phyloP scores from a whole-genome alignment of 2,797 vertebrate species.

The Amphiprion clarkii region DNA sequence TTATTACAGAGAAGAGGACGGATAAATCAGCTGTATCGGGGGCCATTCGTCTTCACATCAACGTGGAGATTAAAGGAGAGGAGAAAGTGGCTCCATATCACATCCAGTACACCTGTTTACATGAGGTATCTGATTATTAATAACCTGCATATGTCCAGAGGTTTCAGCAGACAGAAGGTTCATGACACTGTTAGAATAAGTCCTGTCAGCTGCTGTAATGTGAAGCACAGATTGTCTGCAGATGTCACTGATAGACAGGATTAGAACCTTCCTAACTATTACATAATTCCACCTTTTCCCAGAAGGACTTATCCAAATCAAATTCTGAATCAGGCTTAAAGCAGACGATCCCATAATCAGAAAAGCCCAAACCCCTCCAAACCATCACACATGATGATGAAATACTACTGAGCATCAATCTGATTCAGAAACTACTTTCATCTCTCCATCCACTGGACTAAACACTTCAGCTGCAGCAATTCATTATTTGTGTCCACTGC shows the following conservation, averaged over 20 bases:
- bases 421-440: background rate
- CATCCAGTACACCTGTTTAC: conserved; percentile 96
- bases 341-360: background rate
- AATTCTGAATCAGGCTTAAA: background rate
- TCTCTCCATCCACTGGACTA: background rate
- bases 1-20: conserved; percentile 93
- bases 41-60: conserved; percentile 98
- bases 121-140: conserved; percentile 87
- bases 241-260: conserved; percentile 16
- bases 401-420: background rate
- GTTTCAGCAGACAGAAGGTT: background rate
- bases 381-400: background rate
- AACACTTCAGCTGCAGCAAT: background rate
- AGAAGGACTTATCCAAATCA: background rate
- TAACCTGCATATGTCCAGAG: background rate
- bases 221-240: background rate
- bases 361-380: background rate
- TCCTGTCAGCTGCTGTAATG: background rate
- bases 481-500: conserved; percentile 37
- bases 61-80: conserved; percentile 98
- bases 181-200: background rate
- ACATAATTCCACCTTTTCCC: conserved; percentile 6
- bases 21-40: conserved; percentile 98
- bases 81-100: conserved; percentile 99
- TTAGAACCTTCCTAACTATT: conserved; percentile 3